Base-by-base conservation (phyloP, 92 coral and sea anemone species). In the Phenganax marumi region DNA sequence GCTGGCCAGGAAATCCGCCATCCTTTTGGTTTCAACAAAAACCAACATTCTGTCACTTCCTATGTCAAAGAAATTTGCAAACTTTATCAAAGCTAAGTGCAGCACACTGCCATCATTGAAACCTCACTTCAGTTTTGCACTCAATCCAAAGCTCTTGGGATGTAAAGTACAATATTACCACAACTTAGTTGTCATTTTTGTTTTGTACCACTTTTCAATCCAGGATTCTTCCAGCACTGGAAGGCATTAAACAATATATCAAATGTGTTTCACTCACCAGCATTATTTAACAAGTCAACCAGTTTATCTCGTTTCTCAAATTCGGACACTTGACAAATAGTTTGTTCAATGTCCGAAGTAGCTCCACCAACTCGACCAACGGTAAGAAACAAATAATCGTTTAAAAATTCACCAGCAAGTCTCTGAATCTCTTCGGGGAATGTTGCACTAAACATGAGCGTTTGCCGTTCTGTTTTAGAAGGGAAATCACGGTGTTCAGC, bases 321-420 rank as follows among this genome's bases (percentile, higher is more conserved):
- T 66, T 96, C 99, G 0, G 93, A 86, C 22, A 96, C 99, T 64
- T 96, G 96, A 50, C 91, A 43, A 52, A 96, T 84, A 51, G 80
- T 84, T 75, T 96, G 99, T 75, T 96, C 97, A 88, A 94, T 96
- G 64, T 96, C 99, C 0, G 99, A 92, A 1, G 99, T 96, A 2
- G 99, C 91, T n/a, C 97, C 92, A 11, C 99, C 99, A 7, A 96
- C 99, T 43, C 99, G 80, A 2, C 99, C 99, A 47, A 96, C 99
- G 5, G 99, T 96, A 80, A 96, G 87, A 85, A 96, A 96, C 24
- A 96, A 83, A 83, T 96, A 96, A 62, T 82, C 88, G 81, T 89
- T 96, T 70, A 96, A 77, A 71, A 92, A 96, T 75, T 92, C 93
- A 13, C 91, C 96, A 62, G 99, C 99, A 49, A 96, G 87, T 51